Conservation (phyloP, 2,113 vertebrate genomes). For the Aix galericulata region DNA sequence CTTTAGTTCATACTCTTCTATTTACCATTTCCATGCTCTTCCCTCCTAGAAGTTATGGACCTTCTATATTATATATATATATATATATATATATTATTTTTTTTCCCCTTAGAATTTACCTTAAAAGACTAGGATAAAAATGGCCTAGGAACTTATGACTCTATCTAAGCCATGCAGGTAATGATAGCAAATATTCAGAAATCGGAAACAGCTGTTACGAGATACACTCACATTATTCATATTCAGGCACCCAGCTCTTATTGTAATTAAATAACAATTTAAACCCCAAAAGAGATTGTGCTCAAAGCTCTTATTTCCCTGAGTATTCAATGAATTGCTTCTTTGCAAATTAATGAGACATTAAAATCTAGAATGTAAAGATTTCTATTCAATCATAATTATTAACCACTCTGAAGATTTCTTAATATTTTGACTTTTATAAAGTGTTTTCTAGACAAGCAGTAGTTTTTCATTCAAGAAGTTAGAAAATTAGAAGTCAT, state of each 20-base stretch:
- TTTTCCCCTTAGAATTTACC: background rate
- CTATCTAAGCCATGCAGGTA: background rate
- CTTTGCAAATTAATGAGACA: background rate
- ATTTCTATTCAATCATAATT: background rate
- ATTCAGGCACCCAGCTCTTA: background rate
- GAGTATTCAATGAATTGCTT: background rate
- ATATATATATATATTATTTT: no score
- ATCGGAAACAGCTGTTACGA: background rate
- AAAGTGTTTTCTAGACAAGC: background rate
- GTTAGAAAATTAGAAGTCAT: background rate
- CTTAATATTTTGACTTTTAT: background rate
- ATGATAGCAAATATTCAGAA: background rate
- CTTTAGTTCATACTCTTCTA: background rate
- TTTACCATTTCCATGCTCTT: background rate
- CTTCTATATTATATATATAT: no score
- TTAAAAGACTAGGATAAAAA: background rate
- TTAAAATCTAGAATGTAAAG: background rate
- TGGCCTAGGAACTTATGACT: background rate
- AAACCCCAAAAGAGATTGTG: background rate
- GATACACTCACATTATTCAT: background rate
- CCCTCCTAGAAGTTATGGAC: background rate
- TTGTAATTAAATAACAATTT: conserved; percentile 10
- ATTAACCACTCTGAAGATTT: background rate
- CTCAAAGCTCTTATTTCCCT: background rate
- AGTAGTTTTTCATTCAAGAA: background rate